Evolutionary conservation across 2,113 vertebrate species (phyloP).

Genomic region (Myotis lucifugus): DNA sequence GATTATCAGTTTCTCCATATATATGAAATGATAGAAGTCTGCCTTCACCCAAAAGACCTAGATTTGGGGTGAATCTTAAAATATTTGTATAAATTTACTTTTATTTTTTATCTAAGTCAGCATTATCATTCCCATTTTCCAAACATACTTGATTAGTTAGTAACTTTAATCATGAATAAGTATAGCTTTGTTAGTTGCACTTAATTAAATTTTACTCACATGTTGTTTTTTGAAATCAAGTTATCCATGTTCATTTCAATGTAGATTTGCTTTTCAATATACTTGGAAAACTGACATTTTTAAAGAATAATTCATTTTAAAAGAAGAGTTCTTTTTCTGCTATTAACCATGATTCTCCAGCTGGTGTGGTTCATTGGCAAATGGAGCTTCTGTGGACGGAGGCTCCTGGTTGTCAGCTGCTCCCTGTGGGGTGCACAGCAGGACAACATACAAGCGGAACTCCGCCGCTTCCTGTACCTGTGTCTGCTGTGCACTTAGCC

Average conservation of each 20-base stretch:
- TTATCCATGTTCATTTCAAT: conserved; percentile 17
- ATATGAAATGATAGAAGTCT: background rate
- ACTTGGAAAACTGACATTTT: conserved; percentile 30
- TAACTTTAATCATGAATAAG: background rate
- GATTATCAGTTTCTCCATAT: background rate
- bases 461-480: background rate
- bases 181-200: background rate
- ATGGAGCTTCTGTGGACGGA: background rate
- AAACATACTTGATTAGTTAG: background rate
- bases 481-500: background rate
- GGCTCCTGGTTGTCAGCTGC: background rate
- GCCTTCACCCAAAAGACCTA: background rate
- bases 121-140: conserved; percentile 15
- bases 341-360: background rate
- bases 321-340: background rate
- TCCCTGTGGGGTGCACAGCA: conserved; percentile 35
- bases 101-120: conserved; percentile 17
- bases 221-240: background rate
- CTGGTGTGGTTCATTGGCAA: background rate
- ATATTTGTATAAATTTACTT: conserved; percentile 4
- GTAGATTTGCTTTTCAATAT: conserved; percentile 1
- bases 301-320: background rate
- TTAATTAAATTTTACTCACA: conserved; percentile 2
- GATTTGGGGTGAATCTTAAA: background rate
- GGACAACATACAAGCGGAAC: background rate